Evolutionary conservation across 1,140 invertebrate genomes (phyloP), one percentile per base, ranked within the genome.

Genomic region (Pteromalus puparum): DNA sequence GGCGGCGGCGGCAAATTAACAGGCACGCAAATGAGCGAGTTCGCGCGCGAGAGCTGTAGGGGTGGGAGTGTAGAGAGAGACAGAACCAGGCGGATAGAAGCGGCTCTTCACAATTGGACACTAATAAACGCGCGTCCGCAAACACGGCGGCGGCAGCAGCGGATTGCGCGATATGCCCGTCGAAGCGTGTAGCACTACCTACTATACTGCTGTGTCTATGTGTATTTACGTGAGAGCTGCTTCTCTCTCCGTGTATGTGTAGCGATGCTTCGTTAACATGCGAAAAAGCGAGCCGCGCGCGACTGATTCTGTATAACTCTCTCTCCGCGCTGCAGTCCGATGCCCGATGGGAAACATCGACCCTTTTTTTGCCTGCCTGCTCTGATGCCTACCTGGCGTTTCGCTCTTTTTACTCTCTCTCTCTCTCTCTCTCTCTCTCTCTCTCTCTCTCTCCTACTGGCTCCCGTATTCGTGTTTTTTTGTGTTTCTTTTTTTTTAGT

Each of bases 11-110:
- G 89, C 90, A 91, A 92, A 92, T 92, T 92, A 92, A 92, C 91
- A 90, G 91, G 82, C 90, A 92, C 91, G 91, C 91, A 92, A 92
- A 92, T 92, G 91, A 91, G 91, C 91, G 90, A 91, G 90, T 92
- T 92, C 90, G 89, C 91, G 91, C 91, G 88, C 89, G 88, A 89
- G 53, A 18, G 53, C 1, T 90, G 89, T 87, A 87, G 87, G 34
- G 12, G 34, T 9, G 24, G 18, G 24, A 26, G 26, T 70, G 21
- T 72, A 72, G 24, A 46, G 74, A n/a, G n/a, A n/a, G n/a, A n/a
- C n/a, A n/a, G n/a, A n/a, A n/a, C 15, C 34, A 7, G 21, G 53
- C 21, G 53, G 53, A 61, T 89, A 88, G 70, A 87, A 85, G 86
- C 89, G 87, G 85, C 88, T 88, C 87, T 87, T 91, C 88, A 90